Evolutionary conservation across 2,797 vertebrate species (phyloP), one percentile per base, ranked within the genome.

Genomic region (Bovichtus diacanthus): DNA sequence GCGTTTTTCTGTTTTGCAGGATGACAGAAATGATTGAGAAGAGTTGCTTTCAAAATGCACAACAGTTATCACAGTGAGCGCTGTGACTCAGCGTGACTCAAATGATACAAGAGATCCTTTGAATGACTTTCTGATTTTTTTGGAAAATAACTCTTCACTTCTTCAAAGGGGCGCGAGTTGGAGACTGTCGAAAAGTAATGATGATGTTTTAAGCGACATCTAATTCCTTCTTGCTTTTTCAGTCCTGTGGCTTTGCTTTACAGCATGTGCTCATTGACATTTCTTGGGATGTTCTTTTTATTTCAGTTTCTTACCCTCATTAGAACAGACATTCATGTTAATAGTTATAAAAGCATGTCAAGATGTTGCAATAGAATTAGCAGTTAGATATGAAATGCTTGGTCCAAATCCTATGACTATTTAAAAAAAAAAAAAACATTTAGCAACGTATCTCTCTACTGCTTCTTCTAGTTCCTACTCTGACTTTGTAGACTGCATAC

Each of bases 41-140:
- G 80, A 53, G 63, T 9, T 34, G 61, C 50, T 76, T 62, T 51
- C n/a, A 25, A 47, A 68, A 60, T 43, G 51, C 60, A 59, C 27
- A 64, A 18, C 51, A 39, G 38, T 83, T 64, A 82, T 81, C 75
- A 18, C 79, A 81, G 67, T 8, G 56, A 64, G 47, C 6, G 47
- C 41, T 21, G 55, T 19, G 41, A 39, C 70, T 39, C 82, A 74
- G 63, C 9, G 9, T 68, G 80, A 84, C 25, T 67, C 68, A 55
- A 13, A 73, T 1, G 76, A 83, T 10, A 53, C 65, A 66, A 58
- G 75, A 12, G 6, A 65, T 38, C 59, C 9, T 60, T 59, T n/a
- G 66, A 84, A 85, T 44, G 21, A 71, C 47, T 74, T 9, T 50
- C 77, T 75, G 77, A 73, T 81, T 87, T 76, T n/a, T n/a, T 63